These are phyloP conservation scores for Caenorhabditis japonica DNA, from an alignment of 2,888 invertebrate species.

Conservation along the genomic window DNA sequence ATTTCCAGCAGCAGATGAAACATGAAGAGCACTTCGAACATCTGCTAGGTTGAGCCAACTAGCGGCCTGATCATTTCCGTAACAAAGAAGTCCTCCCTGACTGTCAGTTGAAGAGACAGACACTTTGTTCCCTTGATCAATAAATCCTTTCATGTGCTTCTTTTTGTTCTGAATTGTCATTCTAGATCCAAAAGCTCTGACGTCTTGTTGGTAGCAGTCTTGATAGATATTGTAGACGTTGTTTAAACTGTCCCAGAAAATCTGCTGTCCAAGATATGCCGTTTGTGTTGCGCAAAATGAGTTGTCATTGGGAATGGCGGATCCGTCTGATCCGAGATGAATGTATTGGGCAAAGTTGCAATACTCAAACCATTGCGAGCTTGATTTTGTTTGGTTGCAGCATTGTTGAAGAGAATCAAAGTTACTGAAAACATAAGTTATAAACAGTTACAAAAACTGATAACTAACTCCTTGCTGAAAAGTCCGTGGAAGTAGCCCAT, in stretches of 20 bases:
- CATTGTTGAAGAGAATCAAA: constrained; percentile 60
- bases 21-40: constrained; percentile 57
- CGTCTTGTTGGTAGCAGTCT: constrained; percentile 69
- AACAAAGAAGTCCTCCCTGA: constrained; percentile 67
- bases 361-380: constrained; percentile 61
- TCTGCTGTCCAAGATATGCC: constrained; percentile 52
- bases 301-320: constrained; percentile 52
- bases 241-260: constrained; percentile 60
- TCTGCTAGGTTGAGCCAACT: constrained; percentile 52
- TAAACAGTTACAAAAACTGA: neutral
- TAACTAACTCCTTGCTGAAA: constrained; percentile 59
- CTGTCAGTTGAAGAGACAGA: constrained; percentile 57
- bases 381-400: constrained; percentile 54
- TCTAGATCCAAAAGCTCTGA: constrained; percentile 53
- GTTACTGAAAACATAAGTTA: constrained; percentile 47
- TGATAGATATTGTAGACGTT: constrained; percentile 70
- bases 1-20: constrained; percentile 43
- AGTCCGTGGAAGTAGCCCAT: constrained; percentile 67
- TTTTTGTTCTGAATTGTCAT: constrained; percentile 36
- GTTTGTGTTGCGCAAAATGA: constrained; percentile 55
- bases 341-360: constrained; percentile 67
- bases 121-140: constrained; percentile 59
- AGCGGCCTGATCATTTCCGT: constrained; percentile 56
- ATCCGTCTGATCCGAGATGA: constrained; percentile 50
- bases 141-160: constrained; percentile 35